Evolutionary conservation across 2,113 vertebrate genomes (phyloP).

Genomic region (Takifugu bimaculatus): DNA sequence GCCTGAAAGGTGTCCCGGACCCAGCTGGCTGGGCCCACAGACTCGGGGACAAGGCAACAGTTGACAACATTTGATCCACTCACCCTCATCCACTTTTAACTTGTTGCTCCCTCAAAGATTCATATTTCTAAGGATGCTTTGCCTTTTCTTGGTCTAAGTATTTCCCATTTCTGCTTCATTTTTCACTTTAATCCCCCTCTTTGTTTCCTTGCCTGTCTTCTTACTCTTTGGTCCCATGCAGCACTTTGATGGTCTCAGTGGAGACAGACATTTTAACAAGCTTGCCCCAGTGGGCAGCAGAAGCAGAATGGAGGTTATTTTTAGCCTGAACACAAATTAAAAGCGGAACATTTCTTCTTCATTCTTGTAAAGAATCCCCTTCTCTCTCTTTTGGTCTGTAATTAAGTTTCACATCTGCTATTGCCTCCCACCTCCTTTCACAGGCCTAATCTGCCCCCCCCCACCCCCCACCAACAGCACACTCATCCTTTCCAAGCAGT

Average conservation of each 20-base stretch:
- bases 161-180: background rate
- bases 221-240: background rate
- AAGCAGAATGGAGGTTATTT: background rate
- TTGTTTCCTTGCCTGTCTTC: background rate
- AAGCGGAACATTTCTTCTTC: background rate
- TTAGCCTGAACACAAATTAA: background rate
- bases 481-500: background rate
- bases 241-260: background rate
- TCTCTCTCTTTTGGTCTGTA: background rate
- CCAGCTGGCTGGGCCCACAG: background rate
- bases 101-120: background rate
- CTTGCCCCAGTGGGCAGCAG: conserved; percentile 1
- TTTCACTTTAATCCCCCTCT: background rate
- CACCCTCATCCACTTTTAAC: background rate
- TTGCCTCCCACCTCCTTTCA: background rate
- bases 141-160: background rate
- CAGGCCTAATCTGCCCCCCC: background rate
- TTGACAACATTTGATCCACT: background rate
- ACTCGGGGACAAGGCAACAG: background rate
- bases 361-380: conserved; percentile 1
- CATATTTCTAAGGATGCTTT: background rate
- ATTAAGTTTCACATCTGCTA: background rate
- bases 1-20: background rate
- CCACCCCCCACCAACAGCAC: background rate
- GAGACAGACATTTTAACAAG: conserved; percentile 1